Evolutionary conservation across 2,113 vertebrate species (phyloP), one percentile per base, ranked within the genome.

Genomic region (Chroicocephalus ridibundus): DNA sequence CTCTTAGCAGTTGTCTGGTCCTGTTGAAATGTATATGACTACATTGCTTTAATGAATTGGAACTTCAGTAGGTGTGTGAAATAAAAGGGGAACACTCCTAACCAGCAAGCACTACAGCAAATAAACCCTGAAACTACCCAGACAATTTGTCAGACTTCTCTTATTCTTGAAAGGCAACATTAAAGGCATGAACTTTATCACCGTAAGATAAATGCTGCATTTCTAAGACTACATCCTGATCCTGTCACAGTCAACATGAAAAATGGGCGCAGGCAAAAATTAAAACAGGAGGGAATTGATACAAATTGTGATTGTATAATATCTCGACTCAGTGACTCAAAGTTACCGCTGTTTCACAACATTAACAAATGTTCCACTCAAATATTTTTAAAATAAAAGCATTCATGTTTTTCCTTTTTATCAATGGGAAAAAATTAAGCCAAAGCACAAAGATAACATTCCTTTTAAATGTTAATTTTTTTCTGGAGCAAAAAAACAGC

Each of bases 321-420:
- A 90, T 84, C 90, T 92, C 72, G 76, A 3, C n/a, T 32, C 58
- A 64, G 57, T 92, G 87, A 95, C 66, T 91, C 89, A 94, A 60
- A 93, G 49, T 82, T 90, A 81, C 77, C 7, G 0, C 29, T 68
- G 44, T 57, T 94, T 92, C 61, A 75, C 79, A 90, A 74, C 20
- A 42, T 75, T 88, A 86, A 86, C 76, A 93, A 81, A 96, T 38
- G 44, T 82, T 94, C 62, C 55, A 61, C 76, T 75, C n/a, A 92
- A 93, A 57, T n/a, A 40, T 85, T 93, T 80, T 82, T 69, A 14
- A 95, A 96, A 47, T 76, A 82, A 91, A 91, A 38, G 10, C 70
- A 85, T 82, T 94, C 68, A 46, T 77, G 42, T 8, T 86, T 86
- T 74, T 79, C 58, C 32, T 60, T 81, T 86, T 80, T 88, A 93